Evolutionary conservation across 2,888 invertebrate species (phyloP).

Genomic region (Xestia rhomboidea): DNA sequence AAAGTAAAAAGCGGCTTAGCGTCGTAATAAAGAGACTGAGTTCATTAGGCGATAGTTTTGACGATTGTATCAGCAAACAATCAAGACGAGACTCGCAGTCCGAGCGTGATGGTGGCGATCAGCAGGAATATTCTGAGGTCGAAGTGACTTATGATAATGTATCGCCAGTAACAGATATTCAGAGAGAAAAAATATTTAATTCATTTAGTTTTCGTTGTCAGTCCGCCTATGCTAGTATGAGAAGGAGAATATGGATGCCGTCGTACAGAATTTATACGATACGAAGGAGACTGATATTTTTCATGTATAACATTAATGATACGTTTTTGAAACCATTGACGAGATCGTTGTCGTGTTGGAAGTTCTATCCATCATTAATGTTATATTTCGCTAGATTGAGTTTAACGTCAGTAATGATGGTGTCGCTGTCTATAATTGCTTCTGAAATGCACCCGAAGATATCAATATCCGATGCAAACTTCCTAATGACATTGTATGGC

Average conservation of each 20-base stretch:
- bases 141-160: slow-evolving; percentile 86
- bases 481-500: slow-evolving; percentile 85
- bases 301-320: slow-evolving; percentile 83
- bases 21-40: slow-evolving; percentile 89
- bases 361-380: slow-evolving; percentile 86
- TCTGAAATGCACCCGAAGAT: slow-evolving; percentile 82
- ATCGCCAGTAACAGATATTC: slow-evolving; percentile 85
- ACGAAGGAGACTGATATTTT: slow-evolving; percentile 80
- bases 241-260: slow-evolving; percentile 83
- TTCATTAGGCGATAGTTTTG: slow-evolving; percentile 87
- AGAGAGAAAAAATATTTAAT: slow-evolving; percentile 86
- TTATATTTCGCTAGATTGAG: slow-evolving; percentile 81
- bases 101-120: slow-evolving; percentile 75
- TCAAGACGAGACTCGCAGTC: slow-evolving; percentile 81
- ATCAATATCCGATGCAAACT: slow-evolving; percentile 83
- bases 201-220: slow-evolving; percentile 86
- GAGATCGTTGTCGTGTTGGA: slow-evolving; percentile 85
- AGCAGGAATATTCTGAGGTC: slow-evolving; percentile 81
- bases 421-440: slow-evolving; percentile 83
- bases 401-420: slow-evolving; percentile 81
- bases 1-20: slow-evolving; percentile 82
- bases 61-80: slow-evolving; percentile 87
- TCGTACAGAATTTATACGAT: slow-evolving; percentile 86
- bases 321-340: slow-evolving; percentile 87
- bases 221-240: slow-evolving; percentile 83